Base-by-base conservation (phyloP, 2,888 invertebrate species). In the Trachelus troglodyta region DNA sequence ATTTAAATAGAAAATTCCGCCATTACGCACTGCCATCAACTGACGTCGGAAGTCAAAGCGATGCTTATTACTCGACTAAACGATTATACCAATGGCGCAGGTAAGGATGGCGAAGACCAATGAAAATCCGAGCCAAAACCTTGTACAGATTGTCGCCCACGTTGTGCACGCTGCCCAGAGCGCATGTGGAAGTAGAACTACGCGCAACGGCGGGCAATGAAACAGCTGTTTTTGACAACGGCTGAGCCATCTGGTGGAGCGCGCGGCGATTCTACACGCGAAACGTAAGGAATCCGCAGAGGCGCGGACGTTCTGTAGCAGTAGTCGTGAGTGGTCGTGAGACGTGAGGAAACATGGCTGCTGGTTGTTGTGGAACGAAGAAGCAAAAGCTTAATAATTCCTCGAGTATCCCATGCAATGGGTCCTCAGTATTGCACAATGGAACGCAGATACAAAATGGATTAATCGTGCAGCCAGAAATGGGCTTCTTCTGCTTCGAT, bases 401-500 rank as follows among this genome's bases (percentile, higher is more conserved):
- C 87, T 89, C 92, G 79, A 92, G 91, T 83, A 92, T 94, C 87
- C 92, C 92, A 86, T 93, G 94, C 89, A 94, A 94, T 86, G 94
- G 94, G 92, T 93, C 93, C 87, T 89, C 92, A 87, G 93, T 93
- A 90, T 92, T 92, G 87, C 88, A 87, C 79, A 92, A 92, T 87
- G 92, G 92, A 77, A 84, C 80, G 34, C 85, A 85, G 74, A 90
- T 92, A 83, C 90, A 91, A 82, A 94, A 93, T 87, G 92, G 93
- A 77, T 92, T 92, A 91, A 96, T 98, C 85, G 97, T 97, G 86
- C 95, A 96, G 92, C 96, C 96, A 83, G 98, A 99, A 92, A 99
- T 99, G 99, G 98, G 98, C 92, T 97, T 97, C 94, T 99, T 97
- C 94, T 99, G 99, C 94, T 99, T 99, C 94, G 99, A 99, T 93